Evolutionary conservation across 2,797 vertebrate genomes (phyloP).

Genomic region (Hozukius guyotensis): DNA sequence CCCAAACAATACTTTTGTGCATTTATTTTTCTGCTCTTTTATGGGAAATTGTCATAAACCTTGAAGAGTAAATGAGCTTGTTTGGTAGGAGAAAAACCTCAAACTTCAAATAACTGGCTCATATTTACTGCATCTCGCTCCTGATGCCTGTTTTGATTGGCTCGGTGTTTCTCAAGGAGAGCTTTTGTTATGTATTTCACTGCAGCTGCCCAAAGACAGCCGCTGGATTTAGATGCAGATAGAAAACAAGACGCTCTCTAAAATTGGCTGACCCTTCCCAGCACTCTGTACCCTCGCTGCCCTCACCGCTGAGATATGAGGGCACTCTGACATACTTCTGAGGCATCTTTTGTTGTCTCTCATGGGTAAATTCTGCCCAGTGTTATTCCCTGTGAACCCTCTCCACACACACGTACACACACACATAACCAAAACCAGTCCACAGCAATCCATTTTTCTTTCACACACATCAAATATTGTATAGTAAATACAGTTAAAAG

Average conservation of each 20-base stretch:
- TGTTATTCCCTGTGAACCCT: slow-evolving; percentile 59
- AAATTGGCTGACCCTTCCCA: slow-evolving; percentile 69
- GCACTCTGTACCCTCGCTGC: slow-evolving; percentile 55
- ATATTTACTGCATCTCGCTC: slow-evolving; percentile 57
- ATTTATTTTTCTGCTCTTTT: slow-evolving; percentile 37
- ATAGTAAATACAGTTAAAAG: slow-evolving; percentile 54
- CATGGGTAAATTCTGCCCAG: slow-evolving; percentile 63
- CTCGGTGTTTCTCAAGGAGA: slow-evolving; percentile 36
- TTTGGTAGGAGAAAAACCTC: slow-evolving; percentile 62
- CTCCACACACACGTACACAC: not conserved
- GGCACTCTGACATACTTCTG: slow-evolving; percentile 73
- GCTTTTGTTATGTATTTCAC: slow-evolving; percentile 63
- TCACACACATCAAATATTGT: slow-evolving; percentile 72
- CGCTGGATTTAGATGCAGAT: slow-evolving; percentile 68
- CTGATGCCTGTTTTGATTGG: slow-evolving; percentile 63
- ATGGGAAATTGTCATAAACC: slow-evolving; percentile 62
- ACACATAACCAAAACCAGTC: slow-evolving; percentile 60
- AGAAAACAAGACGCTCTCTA: slow-evolving; percentile 53
- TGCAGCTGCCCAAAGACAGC: slow-evolving; percentile 57
- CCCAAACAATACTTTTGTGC: slow-evolving; percentile 44
- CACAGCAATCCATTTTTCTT: slow-evolving; percentile 55
- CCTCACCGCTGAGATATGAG: slow-evolving; percentile 65
- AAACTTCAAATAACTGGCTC: slow-evolving; percentile 68
- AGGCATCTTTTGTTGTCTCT: slow-evolving; percentile 71
- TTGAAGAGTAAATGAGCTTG: slow-evolving; percentile 58